Evolutionary conservation across 2,797 vertebrate genomes (phyloP), one percentile per base, ranked within the genome.

Genomic region (Acanthurus lineatus): DNA sequence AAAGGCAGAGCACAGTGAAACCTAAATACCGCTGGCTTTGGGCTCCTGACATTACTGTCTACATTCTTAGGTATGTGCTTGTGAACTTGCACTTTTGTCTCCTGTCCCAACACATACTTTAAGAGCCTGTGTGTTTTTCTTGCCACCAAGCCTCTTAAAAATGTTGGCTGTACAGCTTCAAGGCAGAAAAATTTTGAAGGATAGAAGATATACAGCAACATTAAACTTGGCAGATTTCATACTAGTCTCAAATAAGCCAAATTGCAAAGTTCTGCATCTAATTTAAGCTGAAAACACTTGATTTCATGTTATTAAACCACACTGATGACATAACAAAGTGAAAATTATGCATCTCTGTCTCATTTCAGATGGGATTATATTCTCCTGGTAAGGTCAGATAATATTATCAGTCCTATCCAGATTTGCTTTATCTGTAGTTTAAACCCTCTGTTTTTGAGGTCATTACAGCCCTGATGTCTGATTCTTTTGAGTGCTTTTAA

Each of bases 381-480:
- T 17, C n/a, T 40, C 15, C 10, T 2, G 19, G 2, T 56, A 44
- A 57, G 32, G 73, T 73, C 20, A 44, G 20, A 9, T 42, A 10
- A 4, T 53, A 74, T n/a, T 14, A 32, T 42, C 57, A 82, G 69
- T 73, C 64, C 62, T 10, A 4, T 16, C 38, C 63, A 69, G 52
- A 73, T 53, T 35, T 22, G 45, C 71, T 48, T 16, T 51, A 28
- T 83, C 48, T 28, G 20, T 48, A 58, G 28, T 42, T 59, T 38
- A 56, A 56, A 4, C 25, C 25, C 25, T 25, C 25, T 25, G 25
- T 25, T 25, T 25, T 25, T 25, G 25, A 25, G 25, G 25, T 25
- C 25, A 25, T 25, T 25, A 25, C 25, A 25, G 25, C 25, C 3
- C 25, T 25, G 25, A 2, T 25, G 25, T 25, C 25, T 25, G 25